Base-by-base conservation (phyloP, 2,797 vertebrate genomes). In the Neosilurus mollespiculum region DNA sequence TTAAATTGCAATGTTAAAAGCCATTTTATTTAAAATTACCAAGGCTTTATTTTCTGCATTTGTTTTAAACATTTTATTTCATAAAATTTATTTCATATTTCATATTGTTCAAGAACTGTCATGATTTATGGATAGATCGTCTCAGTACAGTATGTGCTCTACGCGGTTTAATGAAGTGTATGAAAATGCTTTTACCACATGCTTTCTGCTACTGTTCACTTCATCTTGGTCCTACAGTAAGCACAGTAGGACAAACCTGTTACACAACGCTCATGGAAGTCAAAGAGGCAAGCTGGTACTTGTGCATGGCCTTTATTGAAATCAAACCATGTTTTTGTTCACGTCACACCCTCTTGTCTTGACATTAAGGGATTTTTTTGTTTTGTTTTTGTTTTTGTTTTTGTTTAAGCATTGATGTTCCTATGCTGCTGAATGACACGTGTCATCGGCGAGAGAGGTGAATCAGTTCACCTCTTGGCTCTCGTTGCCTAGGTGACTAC, bases 331-430 rank as follows among this genome's bases (percentile, higher is more conserved):
- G 56, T 81, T 72, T 37, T 81, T 81, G 80, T 70, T 14, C n/a
- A 71, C 43, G 58, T 56, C 54, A 71, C 22, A 81, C 43, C 34
- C 37, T 81, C 71, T 66, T 81, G 30, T 81, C 30, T 49, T 81
- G 53, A 1, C 20, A 37, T 58, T 58, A 70, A 71, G 34, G 24
- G n/a, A 62, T 26, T 81, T 30, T 30, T 30, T 30, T 30, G 30
- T 30, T 30, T 30, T 30, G 30, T 30, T 30, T 30, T 30, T 30
- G 30, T 30, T 30, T 30, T 30, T 30, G 30, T 30, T 30, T 30
- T 30, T n/a, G n/a, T 30, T 30, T 30, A 43, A 30, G 43, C 59
- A 81, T 49, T 1, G 43, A 43, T 30, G 58, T 24, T 12, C 24
- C 30, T 16, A 9, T 51, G 26, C 58, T 30, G 30, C 30, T 30